A percentile compares a stretch with the other conserved stretches of the same genome.
These are phyloP conservation scores for Sitophilus oryzae DNA, from an alignment of 1,140 invertebrate species.

Conservation along the genomic window DNA sequence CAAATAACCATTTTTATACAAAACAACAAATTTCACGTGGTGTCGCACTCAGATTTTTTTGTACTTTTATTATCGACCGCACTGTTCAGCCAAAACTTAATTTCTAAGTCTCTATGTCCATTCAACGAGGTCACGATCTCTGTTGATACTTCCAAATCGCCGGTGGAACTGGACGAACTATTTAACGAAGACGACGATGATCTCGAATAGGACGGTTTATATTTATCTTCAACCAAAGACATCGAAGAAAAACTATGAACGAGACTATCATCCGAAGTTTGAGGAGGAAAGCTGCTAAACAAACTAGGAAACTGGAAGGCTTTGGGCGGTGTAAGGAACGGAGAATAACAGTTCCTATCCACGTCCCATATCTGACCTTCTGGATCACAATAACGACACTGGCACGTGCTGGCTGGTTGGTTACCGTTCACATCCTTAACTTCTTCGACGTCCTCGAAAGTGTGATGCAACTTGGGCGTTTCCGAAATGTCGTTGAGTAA, in stretches of 20 bases:
- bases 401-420: slow-evolving; percentile 53
- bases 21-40: slow-evolving; percentile 2
- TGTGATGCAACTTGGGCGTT: slow-evolving; percentile 40
- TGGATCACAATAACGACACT: slow-evolving; percentile 74
- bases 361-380: slow-evolving; percentile 71
- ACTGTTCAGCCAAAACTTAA: slow-evolving; percentile 57
- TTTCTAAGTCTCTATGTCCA: slow-evolving; percentile 70
- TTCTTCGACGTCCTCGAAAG: slow-evolving; percentile 45
- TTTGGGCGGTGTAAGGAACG: slow-evolving; percentile 44
- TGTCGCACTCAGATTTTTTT: slow-evolving; percentile 1
- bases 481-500: slow-evolving; percentile 28
- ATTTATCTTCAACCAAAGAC: slow-evolving; percentile 24
- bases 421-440: slow-evolving; percentile 38
- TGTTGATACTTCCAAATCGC: slow-evolving; percentile 62
- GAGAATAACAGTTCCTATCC: slow-evolving; percentile 50
- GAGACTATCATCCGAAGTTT: slow-evolving; percentile 15
- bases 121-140: slow-evolving; percentile 71
- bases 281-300: background rate
- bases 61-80: slow-evolving; percentile 15
- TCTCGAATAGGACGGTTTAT: slow-evolving; percentile 17
- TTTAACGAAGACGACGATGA: slow-evolving; percentile 19
- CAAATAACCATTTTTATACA: no score
- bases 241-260: slow-evolving; percentile 25
- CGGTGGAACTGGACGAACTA: slow-evolving; percentile 41
- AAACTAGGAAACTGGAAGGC: slow-evolving; percentile 23